These are phyloP conservation scores for Frieseomelitta varia DNA, from an alignment of 1,140 invertebrate species.

Conservation along the genomic window DNA sequence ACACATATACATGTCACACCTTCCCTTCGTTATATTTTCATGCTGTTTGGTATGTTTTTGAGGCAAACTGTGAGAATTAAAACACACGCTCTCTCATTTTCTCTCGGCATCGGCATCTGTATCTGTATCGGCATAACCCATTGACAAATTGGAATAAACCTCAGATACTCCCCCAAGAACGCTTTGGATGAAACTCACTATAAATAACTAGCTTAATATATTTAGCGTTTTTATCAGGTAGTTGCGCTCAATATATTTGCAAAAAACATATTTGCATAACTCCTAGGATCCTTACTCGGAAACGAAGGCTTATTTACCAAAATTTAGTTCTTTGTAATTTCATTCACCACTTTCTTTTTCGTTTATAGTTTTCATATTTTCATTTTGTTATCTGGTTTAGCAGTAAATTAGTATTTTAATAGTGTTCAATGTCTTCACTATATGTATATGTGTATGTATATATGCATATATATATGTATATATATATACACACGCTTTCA, in stretches of 20 bases:
- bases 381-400: neutral
- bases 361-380: neutral
- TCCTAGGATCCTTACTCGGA: constrained; percentile 16
- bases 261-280: constrained; percentile 37
- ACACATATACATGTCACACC: neutral
- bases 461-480: too few species aligned
- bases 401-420: neutral
- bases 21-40: neutral
- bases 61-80: constrained; percentile 38
- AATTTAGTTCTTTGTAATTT: constrained; percentile 16
- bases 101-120: neutral
- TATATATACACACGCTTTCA: neutral
- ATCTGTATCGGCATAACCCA: constrained; percentile 25
- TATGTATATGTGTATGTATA: neutral
- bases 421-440: neutral
- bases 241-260: constrained; percentile 41
- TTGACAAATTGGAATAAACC: constrained; percentile 30
- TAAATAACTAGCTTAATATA: constrained; percentile 51
- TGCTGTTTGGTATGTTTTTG: constrained; percentile 13
- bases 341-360: neutral
- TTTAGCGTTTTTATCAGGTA: constrained; percentile 32
- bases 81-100: constrained; percentile 39
- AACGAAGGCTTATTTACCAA: constrained; percentile 25
- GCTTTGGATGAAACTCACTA: constrained; percentile 37
- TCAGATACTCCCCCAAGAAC: constrained; percentile 21